Conservation (phyloP, 2,797 vertebrate species). For the Sebastes wilsoni region DNA sequence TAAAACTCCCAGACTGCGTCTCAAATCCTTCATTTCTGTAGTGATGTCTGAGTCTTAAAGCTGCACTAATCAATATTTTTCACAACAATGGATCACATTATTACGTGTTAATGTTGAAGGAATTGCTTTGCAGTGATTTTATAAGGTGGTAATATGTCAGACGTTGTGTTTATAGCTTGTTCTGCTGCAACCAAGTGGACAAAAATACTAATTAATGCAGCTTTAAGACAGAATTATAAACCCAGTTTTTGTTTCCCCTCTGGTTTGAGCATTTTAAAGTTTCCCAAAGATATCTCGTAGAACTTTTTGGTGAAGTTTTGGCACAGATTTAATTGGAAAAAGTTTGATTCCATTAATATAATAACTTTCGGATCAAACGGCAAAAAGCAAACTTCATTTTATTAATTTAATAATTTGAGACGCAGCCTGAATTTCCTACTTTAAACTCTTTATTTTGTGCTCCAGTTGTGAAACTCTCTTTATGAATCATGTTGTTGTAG, state of each 20-base stretch:
- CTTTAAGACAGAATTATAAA: background rate
- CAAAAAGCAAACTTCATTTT: background rate
- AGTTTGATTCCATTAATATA: background rate
- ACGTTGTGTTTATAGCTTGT: background rate
- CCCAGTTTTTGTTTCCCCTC: background rate
- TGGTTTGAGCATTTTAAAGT: background rate
- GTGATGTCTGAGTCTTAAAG: background rate
- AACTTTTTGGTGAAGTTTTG: background rate
- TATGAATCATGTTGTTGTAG: background rate
- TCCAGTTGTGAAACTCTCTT: background rate
- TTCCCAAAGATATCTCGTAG: background rate
- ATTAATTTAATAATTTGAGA: background rate
- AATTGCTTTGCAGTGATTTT: background rate
- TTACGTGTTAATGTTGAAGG: background rate
- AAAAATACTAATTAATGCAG: background rate
- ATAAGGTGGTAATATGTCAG: background rate
- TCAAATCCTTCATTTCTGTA: background rate
- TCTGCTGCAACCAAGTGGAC: background rate
- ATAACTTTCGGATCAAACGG: background rate
- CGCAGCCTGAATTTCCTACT: background rate
- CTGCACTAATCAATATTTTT: background rate
- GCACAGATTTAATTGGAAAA: background rate
- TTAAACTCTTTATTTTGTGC: background rate
- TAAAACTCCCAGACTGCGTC: slow-evolving; percentile 15
- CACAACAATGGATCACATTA: background rate